Evolutionary conservation across 2,113 vertebrate genomes (phyloP), one percentile per base, ranked within the genome.

Genomic region (Muscicapa adusta): DNA sequence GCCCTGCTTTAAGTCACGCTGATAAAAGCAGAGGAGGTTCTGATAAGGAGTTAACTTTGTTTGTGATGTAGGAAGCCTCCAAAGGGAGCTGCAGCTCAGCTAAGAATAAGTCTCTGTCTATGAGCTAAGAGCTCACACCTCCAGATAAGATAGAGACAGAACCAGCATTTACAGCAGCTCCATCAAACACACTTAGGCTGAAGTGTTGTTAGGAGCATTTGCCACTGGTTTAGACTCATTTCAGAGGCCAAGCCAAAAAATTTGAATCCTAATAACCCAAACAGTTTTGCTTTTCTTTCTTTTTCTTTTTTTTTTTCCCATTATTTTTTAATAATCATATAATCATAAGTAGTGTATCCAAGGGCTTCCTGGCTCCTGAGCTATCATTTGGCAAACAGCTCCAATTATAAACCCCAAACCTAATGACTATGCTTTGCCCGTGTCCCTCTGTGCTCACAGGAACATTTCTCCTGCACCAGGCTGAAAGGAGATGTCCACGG

Each of bases 401-500:
- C 50, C 91, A 74, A 85, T 93, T 88, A 93, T 3, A 80, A 85
- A 34, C 1, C 80, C 81, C 88, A 51, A 67, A 62, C 34, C 78
- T 80, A 86, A 91, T 48, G 85, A 42, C 56, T 85, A 62, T 9
- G 4, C 54, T 61, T 28, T 53, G n/a, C 90, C 74, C 2, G 31
- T 40, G 57, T 70, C 63, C 56, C 85, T 93, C 20, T 50, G 88
- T 28, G 63, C 88, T 90, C 36, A 45, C 94, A 85, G 95, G 74
- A 85, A 51, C 82, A 53, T 95, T 88, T 53, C 95, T 88, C 89
- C 91, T 80, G 85, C 85, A 11, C 47, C 56, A 36, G 84, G 89
- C 95, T 95, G 90, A 84, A 85, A 85, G 89, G 90, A 90, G 90
- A 85, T 50, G 82, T 75, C 96, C 24, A 3, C 29, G 4, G 95